A percentile compares a stretch with the other conserved stretches of the same genome.
phyloP scores from a whole-genome alignment of 37 sponge, comb jelly and placozoan species.

The Aplysina aerophoba region DNA sequence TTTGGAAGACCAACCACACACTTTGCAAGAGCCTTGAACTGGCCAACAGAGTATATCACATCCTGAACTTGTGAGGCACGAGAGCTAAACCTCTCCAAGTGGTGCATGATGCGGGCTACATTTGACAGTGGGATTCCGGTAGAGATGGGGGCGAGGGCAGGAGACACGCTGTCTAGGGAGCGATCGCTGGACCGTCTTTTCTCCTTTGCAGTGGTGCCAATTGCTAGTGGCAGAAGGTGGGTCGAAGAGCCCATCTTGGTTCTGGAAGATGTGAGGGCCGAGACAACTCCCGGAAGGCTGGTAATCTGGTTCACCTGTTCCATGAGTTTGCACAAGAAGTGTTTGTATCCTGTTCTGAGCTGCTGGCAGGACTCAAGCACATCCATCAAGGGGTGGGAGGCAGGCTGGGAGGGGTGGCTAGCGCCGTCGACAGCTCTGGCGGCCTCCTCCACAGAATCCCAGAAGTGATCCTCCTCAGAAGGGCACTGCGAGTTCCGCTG shows the following conservation, averaged over 20 bases:
- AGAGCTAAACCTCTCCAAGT: slow-evolving; percentile 39
- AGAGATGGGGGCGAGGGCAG: slow-evolving; percentile 9
- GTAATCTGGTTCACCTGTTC: neutral
- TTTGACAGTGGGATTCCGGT: slow-evolving; percentile 48
- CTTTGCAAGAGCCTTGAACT: slow-evolving; percentile 39
- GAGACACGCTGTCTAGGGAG: neutral
- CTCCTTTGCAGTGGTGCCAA: neutral
- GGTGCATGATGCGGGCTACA: slow-evolving; percentile 26
- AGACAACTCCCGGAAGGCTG: slow-evolving; percentile 18
- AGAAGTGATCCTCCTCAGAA: slow-evolving; percentile 37
- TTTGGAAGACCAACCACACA: slow-evolving; percentile 62
- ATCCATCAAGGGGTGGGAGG: slow-evolving; percentile 32
- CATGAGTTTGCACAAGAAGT: slow-evolving; percentile 1
- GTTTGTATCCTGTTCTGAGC: neutral
- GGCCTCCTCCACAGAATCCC: slow-evolving; percentile 39
- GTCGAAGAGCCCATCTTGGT: slow-evolving; percentile 10
- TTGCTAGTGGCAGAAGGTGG: neutral
- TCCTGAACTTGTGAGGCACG: slow-evolving; percentile 48
- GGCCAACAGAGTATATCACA: slow-evolving; percentile 53
- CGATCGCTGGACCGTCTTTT: neutral
- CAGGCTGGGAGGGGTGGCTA: neutral
- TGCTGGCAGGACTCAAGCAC: slow-evolving; percentile 44
- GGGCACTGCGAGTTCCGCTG: neutral
- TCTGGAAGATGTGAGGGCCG: neutral
- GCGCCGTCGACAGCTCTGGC: neutral